Evolutionary conservation across 2,797 vertebrate genomes (phyloP).

Genomic region (Odontamblyopus lacepedii): DNA sequence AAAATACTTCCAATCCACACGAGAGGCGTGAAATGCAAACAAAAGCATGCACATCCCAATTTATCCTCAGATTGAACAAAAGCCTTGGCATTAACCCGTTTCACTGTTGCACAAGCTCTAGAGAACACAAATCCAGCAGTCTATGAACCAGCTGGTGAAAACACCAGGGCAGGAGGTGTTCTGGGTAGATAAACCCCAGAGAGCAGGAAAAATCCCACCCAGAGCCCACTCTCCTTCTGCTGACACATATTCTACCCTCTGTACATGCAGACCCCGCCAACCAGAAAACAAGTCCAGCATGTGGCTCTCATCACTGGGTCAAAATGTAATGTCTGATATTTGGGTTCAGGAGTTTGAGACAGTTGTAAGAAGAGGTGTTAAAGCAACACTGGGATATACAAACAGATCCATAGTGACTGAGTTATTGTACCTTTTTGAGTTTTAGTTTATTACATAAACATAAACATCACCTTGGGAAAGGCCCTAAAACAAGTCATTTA

Average conservation of each 20-base stretch:
- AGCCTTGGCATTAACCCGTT: conserved; percentile 15
- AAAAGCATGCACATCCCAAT: conserved; percentile 22
- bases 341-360: conserved; percentile 8
- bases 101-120: conserved; percentile 19
- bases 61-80: conserved; percentile 18
- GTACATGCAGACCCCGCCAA: conserved; percentile 17
- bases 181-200: conserved; percentile 35
- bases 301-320: conserved; percentile 39
- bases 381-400: neutral
- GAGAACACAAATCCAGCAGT: conserved; percentile 20
- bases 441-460: neutral
- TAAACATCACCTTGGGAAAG: no score
- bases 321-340: conserved; percentile 18
- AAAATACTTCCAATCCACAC: conserved; percentile 27
- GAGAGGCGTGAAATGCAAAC: conserved; percentile 44
- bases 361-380: conserved; percentile 24
- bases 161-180: conserved; percentile 49
- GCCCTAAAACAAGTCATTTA: no score
- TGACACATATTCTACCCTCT: conserved; percentile 27
- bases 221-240: conserved; percentile 28
- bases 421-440: neutral
- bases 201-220: conserved; percentile 19
- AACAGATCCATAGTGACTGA: neutral
- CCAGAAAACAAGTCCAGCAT: conserved; percentile 37
- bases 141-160: conserved; percentile 16